Conservation (phyloP, 2,113 vertebrate genomes). For the Hemichromis elongatus region DNA sequence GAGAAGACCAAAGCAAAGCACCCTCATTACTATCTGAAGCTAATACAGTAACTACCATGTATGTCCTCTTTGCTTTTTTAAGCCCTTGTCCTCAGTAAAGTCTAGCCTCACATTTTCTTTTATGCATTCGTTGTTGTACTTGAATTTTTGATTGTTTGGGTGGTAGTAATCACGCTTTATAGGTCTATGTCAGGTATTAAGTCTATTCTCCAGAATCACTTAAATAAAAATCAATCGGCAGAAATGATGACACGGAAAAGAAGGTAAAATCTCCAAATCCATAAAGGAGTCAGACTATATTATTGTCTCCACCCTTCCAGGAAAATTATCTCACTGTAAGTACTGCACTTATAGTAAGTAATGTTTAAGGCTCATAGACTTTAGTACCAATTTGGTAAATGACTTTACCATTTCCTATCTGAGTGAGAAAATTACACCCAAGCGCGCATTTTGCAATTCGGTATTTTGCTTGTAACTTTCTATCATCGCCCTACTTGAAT, state of each 20-base stretch:
- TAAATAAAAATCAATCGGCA: not conserved
- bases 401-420: constrained; percentile 4
- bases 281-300: not conserved
- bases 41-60: constrained; percentile 39
- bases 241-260: not conserved
- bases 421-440: not conserved
- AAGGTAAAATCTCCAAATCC: not conserved
- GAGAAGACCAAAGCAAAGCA: constrained; percentile 12
- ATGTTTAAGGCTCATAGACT: constrained; percentile 1
- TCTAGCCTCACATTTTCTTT: not conserved
- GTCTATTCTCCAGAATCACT: not conserved
- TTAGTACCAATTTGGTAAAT: not conserved
- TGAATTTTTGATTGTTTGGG: not conserved
- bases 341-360: not conserved
- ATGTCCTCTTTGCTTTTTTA: not conserved
- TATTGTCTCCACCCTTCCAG: not conserved
- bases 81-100: not conserved
- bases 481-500: not conserved
- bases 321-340: not conserved
- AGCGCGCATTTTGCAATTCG: not conserved
- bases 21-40: constrained; percentile 22
- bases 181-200: not conserved
- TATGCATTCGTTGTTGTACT: no score
- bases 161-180: not conserved
- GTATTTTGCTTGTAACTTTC: not conserved